Percentiles rank a stretch among this genome's conserved stretches.
These are phyloP conservation scores for Leptinotarsa peninsularis DNA, from an alignment of 2,888 invertebrate species.

Conservation along the genomic window DNA sequence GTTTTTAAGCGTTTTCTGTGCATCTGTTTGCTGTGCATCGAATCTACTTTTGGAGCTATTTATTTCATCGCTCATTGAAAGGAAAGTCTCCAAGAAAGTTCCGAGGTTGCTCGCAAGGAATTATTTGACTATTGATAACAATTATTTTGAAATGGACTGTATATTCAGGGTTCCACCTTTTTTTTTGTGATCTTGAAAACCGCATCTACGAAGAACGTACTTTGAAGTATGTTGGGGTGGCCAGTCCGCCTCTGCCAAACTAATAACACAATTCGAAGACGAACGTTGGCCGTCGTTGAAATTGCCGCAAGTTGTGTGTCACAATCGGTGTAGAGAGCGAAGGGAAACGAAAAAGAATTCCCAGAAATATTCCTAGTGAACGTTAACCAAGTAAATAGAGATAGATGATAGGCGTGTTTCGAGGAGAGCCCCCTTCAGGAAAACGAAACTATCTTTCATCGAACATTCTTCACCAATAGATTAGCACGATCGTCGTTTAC, in stretches of 20 bases:
- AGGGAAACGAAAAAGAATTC: neutral
- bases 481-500: constrained; percentile 3
- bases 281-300: neutral
- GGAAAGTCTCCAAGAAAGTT: too few species aligned
- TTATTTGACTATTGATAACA: too few species aligned
- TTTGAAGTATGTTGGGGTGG: neutral
- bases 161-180: too few species aligned
- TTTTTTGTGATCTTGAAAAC: too few species aligned
- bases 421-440: neutral
- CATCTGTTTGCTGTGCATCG: too few species aligned
- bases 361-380: constrained; percentile 3
- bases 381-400: neutral
- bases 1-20: too few species aligned
- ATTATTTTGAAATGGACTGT: too few species aligned
- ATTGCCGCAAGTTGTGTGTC: constrained; percentile 2
- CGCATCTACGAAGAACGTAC: too few species aligned
- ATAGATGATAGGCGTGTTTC: constrained; percentile 2
- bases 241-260: neutral
- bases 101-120: too few species aligned
- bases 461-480: constrained; percentile 4
- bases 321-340: neutral
- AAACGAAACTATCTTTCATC: neutral
- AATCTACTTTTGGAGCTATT: too few species aligned
- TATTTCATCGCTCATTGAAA: too few species aligned
- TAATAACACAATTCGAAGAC: neutral